Evolutionary conservation across 1,140 invertebrate species (phyloP), one percentile per base, ranked within the genome.

Genomic region (Drosophila pruinosa): DNA sequence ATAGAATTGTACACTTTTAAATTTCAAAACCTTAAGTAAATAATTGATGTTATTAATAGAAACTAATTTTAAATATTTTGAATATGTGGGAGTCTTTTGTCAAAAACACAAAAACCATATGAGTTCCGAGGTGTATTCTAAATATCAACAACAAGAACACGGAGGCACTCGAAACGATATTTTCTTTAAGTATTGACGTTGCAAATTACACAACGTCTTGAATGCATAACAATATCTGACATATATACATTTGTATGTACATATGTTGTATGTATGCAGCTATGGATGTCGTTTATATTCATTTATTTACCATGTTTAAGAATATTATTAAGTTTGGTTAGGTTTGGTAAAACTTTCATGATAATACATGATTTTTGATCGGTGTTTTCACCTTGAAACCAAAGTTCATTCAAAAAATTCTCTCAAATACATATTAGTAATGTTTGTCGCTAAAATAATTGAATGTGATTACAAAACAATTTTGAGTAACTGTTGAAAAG

Each of bases 331-430:
- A 36, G 28, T 39, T 52, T 47, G 61, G 61, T 65, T 57, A 50
- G 14, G 62, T 53, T 36, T 47, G 31, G 22, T 10, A 26, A 53
- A 67, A 72, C 64, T 56, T 70, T 31, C 19, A 31, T 31, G 52
- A 71, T 24, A 71, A 71, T 41, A 57, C 41, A 10, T 39, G 43
- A 71, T 70, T 80, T 85, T 85, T n/a, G n/a, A 79, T 83, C 75
- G 81, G 15, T 24, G 45, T 54, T 70, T 75, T 82, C 58, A 78
- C 78, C 74, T 79, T 73, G 65, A 72, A 67, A 62, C 12, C 81
- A 85, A 81, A 79, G 82, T 86, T 81, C 81, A 77, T 57, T 19
- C 28, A 36, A 68, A 71, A 83, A 78, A 36, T 59, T n/a, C n/a
- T n/a, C n/a, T n/a, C n/a, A 65, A 56, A 38, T 65, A 48, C 14